Evolutionary conservation across 1,140 invertebrate species (phyloP), one percentile per base, ranked within the genome.

Genomic region (Riptortus pedestris): DNA sequence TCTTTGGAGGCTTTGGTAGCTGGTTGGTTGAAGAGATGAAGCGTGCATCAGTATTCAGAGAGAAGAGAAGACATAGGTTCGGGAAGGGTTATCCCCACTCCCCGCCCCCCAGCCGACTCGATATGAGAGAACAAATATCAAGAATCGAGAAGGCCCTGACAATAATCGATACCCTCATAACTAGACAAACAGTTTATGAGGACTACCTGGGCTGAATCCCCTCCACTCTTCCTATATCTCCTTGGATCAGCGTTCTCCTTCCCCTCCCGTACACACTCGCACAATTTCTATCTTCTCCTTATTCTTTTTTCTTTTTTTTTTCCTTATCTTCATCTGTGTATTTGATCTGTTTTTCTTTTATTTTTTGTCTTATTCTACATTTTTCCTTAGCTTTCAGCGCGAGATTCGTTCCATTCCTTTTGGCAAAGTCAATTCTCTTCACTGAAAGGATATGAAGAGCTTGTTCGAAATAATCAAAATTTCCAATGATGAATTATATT

Each of bases 111-210:
- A 38, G 5, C 31, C 31, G 31, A 38, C 5, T 7, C 31, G 5
- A 38, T 38, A 38, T 38, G 51, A 24, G 51, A 55, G 51, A 55
- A 55, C 51, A 55, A 55, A 55, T 55, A 55, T 55, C 45, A n/a
- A n/a, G n/a, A n/a, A 55, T 55, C 31, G 31, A 38, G 31, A 38
- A 38, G 31, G 31, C 51, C 18, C 24, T 55, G 51, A 24, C 51
- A 55, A 55, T 55, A 55, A 55, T 55, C 51, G 24, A 55, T 55
- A 55, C 18, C 18, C 51, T 24, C 51, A 55, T 55, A 55, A 55
- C 51, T 55, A 55, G 51, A 20, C 51, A 27, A 2, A 2, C 51
- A 55, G 18, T 55, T 55, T 55, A 55, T 24, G 51, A 55, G 22
- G 18, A 27, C 51, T 55, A 55, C 51, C 51, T 55, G 51, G 18